Evolutionary conservation across 2,113 vertebrate species (phyloP).

Genomic region (Marcusenius ussheri): DNA sequence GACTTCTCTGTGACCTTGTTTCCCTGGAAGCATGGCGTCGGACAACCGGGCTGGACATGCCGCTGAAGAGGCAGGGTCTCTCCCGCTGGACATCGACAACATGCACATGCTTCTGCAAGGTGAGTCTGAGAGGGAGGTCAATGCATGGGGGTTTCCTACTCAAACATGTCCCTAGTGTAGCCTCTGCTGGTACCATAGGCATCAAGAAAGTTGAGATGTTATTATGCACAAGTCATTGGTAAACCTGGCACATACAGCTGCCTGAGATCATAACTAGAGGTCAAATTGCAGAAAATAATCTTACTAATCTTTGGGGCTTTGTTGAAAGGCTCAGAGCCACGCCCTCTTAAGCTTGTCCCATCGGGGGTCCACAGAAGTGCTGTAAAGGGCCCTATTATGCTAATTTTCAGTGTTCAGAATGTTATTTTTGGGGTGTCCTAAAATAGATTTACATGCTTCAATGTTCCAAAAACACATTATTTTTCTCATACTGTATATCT

Average conservation of each 20-base stretch:
- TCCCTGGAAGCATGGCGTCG: conserved; percentile 49
- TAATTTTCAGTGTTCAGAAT: not conserved
- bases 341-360: not conserved
- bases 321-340: not conserved
- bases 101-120: conserved; percentile 61
- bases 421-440: not conserved
- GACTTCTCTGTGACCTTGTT: conserved; percentile 21
- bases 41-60: conserved; percentile 26
- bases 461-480: not conserved
- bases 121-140: conserved; percentile 47
- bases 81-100: conserved; percentile 57
- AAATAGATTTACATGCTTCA: not conserved
- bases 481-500: not conserved
- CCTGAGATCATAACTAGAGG: not conserved
- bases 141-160: not conserved
- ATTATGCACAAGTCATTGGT: not conserved
- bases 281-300: not conserved
- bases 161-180: too few relatives aligned
- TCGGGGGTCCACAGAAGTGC: not conserved
- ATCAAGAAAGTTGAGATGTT: not conserved
- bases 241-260: not conserved
- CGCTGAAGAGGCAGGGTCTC: conserved; percentile 33
- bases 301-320: not conserved
- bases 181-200: not conserved
- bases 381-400: not conserved